phyloP scores from a whole-genome alignment of 53 echinoderm and acorn worm genomes.

The Zoroaster sp. region DNA sequence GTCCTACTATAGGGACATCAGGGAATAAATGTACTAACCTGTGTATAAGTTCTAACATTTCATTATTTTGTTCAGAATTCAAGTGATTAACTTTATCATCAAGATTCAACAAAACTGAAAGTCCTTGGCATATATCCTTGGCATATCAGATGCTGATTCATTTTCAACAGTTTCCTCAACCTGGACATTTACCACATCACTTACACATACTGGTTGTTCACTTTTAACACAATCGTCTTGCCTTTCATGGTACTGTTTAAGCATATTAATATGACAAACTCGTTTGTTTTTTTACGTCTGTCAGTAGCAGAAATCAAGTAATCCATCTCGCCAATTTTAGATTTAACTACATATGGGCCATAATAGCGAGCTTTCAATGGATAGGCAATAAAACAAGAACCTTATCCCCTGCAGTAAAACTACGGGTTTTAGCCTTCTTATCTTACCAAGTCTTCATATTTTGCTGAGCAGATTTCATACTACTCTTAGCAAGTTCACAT shows the following conservation, averaged over 20 bases:
- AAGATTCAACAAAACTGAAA: neutral
- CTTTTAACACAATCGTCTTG: neutral
- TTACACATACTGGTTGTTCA: too few relatives aligned
- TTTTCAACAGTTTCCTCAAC: neutral
- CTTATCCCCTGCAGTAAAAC: slow-evolving; percentile 56
- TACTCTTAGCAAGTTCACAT: slow-evolving; percentile 45
- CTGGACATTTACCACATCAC: neutral
- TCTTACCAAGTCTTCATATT: slow-evolving; percentile 62
- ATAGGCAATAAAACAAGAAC: slow-evolving; percentile 61
- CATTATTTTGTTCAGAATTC: neutral
- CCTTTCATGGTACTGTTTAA: slow-evolving; percentile 45
- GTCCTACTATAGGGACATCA: slow-evolving; percentile 53
- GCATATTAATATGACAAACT: slow-evolving; percentile 74
- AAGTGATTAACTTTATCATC: slow-evolving; percentile 55
- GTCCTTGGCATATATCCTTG: neutral
- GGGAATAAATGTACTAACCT: slow-evolving; percentile 21
- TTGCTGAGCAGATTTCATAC: slow-evolving; percentile 27
- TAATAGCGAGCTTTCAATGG: slow-evolving; percentile 34
- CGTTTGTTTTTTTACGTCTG: slow-evolving; percentile 32
- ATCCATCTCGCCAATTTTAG: slow-evolving; percentile 49
- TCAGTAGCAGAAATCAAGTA: slow-evolving; percentile 54
- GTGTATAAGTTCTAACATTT: slow-evolving; percentile 31
- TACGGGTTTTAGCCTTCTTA: slow-evolving; percentile 4
- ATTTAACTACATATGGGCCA: slow-evolving; percentile 55
- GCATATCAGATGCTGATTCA: neutral